A percentile compares a stretch with the other conserved stretches of the same genome.
phyloP scores from a whole-genome alignment of 2,888 invertebrate species.

The Ornithoptera priamus region DNA sequence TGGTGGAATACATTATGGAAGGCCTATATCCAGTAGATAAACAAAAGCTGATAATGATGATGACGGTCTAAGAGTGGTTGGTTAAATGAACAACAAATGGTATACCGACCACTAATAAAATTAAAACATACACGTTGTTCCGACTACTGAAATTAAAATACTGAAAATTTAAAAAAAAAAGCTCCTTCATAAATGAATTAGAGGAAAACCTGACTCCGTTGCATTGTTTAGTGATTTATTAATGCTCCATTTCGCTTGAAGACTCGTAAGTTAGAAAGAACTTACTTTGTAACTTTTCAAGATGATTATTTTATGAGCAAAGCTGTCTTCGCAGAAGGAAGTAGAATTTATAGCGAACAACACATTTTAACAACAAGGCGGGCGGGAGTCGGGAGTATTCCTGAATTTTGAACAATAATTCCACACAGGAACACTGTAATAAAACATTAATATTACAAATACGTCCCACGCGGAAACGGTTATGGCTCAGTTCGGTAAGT shows the following conservation, averaged over 20 bases:
- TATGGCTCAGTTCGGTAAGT: not conserved
- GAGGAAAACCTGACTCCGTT: conserved; percentile 15
- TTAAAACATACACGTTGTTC: no score
- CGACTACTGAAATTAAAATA: no score
- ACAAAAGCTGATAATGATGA: no score
- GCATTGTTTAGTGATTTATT: conserved; percentile 24
- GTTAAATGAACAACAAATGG: no score
- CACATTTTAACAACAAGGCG: conserved; percentile 3
- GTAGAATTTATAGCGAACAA: conserved; percentile 21
- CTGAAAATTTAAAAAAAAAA: not conserved
- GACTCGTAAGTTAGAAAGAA: conserved; percentile 24
- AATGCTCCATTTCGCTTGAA: conserved; percentile 22
- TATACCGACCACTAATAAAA: no score
- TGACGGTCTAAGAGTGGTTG: no score
- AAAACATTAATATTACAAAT: no score
- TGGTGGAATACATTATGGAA: no score
- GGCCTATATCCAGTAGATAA: no score
- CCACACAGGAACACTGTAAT: not conserved
- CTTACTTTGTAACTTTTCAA: conserved; percentile 26
- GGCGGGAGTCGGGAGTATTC: not conserved
- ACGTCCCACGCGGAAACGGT: not conserved
- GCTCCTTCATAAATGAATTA: conserved; percentile 1
- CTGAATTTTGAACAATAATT: not conserved
- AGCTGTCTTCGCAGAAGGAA: conserved; percentile 12
- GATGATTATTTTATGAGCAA: conserved; percentile 28